These are phyloP conservation scores for Pectinophora gossypiella DNA, from an alignment of 1,140 invertebrate species.

Conservation along the genomic window DNA sequence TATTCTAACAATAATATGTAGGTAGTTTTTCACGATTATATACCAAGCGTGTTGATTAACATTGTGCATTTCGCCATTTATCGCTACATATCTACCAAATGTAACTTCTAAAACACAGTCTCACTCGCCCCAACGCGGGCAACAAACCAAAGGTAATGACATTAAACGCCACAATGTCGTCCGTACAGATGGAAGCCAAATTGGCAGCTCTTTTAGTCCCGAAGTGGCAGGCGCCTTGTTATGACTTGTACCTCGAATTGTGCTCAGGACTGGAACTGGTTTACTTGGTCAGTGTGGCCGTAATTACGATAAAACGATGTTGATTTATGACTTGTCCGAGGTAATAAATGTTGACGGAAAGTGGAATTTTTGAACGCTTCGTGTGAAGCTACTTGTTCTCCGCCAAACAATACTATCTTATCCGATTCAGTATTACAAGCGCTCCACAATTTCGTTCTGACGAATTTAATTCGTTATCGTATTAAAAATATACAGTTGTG, in stretches of 20 bases:
- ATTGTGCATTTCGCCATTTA: background rate
- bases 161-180: constrained; percentile 2
- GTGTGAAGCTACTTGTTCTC: background rate
- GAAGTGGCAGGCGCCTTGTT: no score
- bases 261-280: background rate
- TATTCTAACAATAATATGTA: background rate
- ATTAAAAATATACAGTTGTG: background rate
- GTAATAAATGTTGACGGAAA: no score
- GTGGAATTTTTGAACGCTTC: no score
- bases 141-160: constrained; percentile 5
- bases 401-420: background rate
- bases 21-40: background rate
- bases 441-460: background rate
- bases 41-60: background rate
- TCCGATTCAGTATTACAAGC: background rate
- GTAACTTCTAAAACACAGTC: background rate
- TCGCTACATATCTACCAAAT: background rate
- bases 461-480: background rate
- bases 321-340: background rate
- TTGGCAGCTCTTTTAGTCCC: constrained; percentile 1
- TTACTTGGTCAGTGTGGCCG: no score
- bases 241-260: no score
- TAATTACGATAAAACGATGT: background rate
- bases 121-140: background rate
- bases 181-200: constrained; percentile 11